phyloP scores from a whole-genome alignment of 2,888 invertebrate species.

The Peribatodes rhomboidaria region DNA sequence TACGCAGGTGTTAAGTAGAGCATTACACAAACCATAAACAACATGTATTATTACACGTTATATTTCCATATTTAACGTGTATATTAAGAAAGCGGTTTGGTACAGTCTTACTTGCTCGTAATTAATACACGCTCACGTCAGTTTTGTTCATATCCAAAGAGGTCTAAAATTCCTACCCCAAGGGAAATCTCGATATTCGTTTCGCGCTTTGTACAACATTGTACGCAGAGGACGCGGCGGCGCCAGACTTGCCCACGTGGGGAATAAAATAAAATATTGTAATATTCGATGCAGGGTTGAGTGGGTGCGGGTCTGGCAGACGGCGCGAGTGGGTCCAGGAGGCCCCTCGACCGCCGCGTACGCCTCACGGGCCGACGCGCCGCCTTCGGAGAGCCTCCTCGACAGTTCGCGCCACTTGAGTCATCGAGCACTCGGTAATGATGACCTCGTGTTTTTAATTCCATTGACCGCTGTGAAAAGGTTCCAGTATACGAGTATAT shows the following conservation, averaged over 20 bases:
- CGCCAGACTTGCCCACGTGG: neutral
- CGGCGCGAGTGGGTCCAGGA: neutral
- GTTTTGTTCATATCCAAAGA: neutral
- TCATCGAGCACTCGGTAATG: constrained; percentile 4
- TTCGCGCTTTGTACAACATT: neutral
- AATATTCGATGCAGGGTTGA: constrained; percentile 13
- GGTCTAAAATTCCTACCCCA: neutral
- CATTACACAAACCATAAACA: neutral
- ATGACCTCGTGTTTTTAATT: neutral
- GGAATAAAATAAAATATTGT: constrained; percentile 4
- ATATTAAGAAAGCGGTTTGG: too few species aligned
- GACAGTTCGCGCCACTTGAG: neutral
- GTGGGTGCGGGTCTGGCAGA: neutral
- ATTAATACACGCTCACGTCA: neutral
- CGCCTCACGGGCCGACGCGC: constrained; percentile 1
- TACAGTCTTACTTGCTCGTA: neutral
- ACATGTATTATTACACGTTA: neutral
- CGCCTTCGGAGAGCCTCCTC: neutral
- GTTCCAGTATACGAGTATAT: too few species aligned
- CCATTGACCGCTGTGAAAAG: too few species aligned
- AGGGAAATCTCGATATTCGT: constrained; percentile 3
- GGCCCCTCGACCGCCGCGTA: constrained; percentile 2
- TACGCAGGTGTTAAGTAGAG: neutral
- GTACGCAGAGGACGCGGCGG: neutral
- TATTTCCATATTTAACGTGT: too few species aligned